Percentiles rank a stretch among this genome's conserved stretches.
Conservation (phyloP, 2,113 vertebrate species). For the Nannobrachium achirus region DNA sequence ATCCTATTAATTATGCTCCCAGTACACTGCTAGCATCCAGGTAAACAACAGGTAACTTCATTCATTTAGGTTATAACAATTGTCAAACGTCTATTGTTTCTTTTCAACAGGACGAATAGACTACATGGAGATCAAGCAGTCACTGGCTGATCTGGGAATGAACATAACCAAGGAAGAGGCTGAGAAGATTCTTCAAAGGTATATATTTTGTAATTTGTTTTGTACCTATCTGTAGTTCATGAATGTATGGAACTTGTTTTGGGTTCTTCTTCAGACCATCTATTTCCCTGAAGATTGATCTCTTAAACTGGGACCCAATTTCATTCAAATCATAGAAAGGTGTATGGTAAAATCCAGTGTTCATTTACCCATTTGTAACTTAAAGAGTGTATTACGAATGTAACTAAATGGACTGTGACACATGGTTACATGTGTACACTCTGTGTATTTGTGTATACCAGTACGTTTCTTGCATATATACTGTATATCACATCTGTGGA, state of each 20-base stretch:
- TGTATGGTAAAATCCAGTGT: too few relatives aligned
- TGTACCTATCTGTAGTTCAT: not conserved
- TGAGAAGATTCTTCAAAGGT: slow-evolving; percentile 92
- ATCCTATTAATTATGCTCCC: not conserved
- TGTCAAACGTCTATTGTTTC: not conserved
- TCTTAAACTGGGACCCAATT: too few relatives aligned
- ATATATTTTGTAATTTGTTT: slow-evolving; percentile 2
- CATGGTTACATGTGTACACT: too few relatives aligned
- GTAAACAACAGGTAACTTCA: too few relatives aligned
- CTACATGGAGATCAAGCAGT: slow-evolving; percentile 88
- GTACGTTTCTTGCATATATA: too few relatives aligned
- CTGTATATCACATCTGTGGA: too few relatives aligned
- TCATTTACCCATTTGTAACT: too few relatives aligned
- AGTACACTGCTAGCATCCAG: too few relatives aligned
- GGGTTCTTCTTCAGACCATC: too few relatives aligned
- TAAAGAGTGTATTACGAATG: too few relatives aligned
- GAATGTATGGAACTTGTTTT: not conserved
- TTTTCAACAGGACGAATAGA: slow-evolving; percentile 87
- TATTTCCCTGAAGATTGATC: too few relatives aligned
- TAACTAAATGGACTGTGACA: not conserved
- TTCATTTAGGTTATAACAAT: not conserved
- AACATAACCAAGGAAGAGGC: slow-evolving; percentile 86
- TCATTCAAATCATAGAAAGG: too few relatives aligned
- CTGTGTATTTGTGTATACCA: not conserved
- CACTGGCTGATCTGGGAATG: slow-evolving; percentile 88